Base-by-base conservation (phyloP, 2,113 vertebrate species). In the Cyprinodon tularosa region DNA sequence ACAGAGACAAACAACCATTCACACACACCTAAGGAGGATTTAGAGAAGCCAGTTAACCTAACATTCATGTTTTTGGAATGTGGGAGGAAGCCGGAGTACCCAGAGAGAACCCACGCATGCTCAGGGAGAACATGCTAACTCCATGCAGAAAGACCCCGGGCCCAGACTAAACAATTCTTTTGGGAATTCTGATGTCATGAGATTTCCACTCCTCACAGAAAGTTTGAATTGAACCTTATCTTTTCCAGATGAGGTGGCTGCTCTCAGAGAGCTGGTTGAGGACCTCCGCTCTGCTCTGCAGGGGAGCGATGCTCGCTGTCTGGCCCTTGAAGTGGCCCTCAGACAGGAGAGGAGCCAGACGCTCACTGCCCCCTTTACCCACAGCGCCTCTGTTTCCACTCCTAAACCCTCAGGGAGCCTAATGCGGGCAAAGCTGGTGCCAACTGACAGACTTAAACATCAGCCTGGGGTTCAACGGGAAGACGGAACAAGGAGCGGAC, bases 181-280 rank as follows among this genome's bases (percentile, higher is more conserved):
- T 29, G 29, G 29, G 29, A 29, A 29, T 29, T 29, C 29, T 29
- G 29, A 29, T 29, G 29, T 29, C 29, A 29, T 29, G 29, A 29
- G 29, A 29, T 29, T 29, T 29, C 29, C 29, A 29, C 29, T 29
- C 29, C 29, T 29, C 29, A 29, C 29, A 29, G 29, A 29, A 29
- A 29, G 29, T 29, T 29, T 29, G 29, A 29, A 29, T 29, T 29
- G 29, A 29, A 29, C 29, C 29, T 29, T 12, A 15, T 63, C 15
- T 0, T 29, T 15, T 67, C 12, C 76, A 91, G 89, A 80, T 37
- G 90, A 92, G 72, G 83, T 79, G 3, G 66, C 62, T 1, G 90
- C 88, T 82, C 90, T 95, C 64, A 88, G 95, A 74, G 95, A 95
- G 83, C 84, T 95, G 76, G 95, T 95, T 79, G 95, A 95, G 88